Evolutionary conservation across 2,888 invertebrate species (phyloP).

Genomic region (Phyllotreta striolata): DNA sequence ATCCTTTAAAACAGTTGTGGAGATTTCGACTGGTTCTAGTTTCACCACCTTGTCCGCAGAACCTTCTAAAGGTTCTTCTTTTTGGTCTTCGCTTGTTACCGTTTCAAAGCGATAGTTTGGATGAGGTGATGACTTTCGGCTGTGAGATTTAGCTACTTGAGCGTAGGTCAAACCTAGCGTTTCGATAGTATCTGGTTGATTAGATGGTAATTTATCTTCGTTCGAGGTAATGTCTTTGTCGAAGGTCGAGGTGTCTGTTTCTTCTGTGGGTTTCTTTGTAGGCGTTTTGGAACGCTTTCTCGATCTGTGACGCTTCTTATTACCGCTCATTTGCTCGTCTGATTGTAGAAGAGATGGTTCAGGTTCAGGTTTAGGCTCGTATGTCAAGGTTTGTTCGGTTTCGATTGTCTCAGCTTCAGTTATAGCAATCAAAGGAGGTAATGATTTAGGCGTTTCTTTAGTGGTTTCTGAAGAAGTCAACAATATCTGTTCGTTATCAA

Average conservation of each 20-base stretch:
- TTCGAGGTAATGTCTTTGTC: neutral
- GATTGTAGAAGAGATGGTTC: neutral
- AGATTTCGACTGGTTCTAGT: neutral
- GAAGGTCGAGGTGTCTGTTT: neutral
- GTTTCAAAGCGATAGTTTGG: conserved; percentile 4
- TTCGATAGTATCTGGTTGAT: conserved; percentile 12
- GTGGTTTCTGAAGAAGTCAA: neutral
- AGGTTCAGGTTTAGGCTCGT: neutral
- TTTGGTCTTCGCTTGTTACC: neutral
- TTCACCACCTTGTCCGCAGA: too few relatives aligned
- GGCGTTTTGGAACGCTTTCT: conserved; percentile 34
- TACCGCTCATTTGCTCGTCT: conserved; percentile 4
- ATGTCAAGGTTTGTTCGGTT: neutral
- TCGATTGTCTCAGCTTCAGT: conserved; percentile 2
- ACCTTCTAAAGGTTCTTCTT: neutral
- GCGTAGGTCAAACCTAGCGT: conserved; percentile 45
- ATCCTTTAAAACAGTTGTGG: neutral
- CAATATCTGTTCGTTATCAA: too few relatives aligned
- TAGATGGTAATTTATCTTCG: neutral
- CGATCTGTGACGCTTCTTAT: conserved; percentile 31
- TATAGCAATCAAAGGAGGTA: neutral
- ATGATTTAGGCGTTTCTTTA: neutral
- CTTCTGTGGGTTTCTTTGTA: neutral
- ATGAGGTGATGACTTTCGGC: conserved; percentile 46
- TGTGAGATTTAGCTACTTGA: conserved; percentile 44